Evolutionary conservation across 2,797 vertebrate genomes (phyloP).

Genomic region (Halcyon chelicuti): DNA sequence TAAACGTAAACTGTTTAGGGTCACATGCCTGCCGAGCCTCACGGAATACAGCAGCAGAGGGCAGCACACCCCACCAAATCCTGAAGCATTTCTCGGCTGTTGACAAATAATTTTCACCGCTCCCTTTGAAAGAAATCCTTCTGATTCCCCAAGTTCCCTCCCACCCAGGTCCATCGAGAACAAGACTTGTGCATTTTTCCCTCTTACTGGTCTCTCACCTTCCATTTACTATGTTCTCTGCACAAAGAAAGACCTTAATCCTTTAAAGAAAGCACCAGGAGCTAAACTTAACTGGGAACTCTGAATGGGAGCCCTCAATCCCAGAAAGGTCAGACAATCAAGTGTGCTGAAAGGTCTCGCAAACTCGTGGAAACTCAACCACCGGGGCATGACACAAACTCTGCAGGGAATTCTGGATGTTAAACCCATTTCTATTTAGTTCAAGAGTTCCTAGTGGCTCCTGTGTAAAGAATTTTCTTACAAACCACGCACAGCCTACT

Average conservation of each 20-base stretch:
- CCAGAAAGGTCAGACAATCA: neutral
- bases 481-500: neutral
- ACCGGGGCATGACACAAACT: neutral
- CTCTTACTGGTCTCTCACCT: neutral
- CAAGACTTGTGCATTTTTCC: neutral
- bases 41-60: slow-evolving; percentile 41
- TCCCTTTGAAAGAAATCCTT: neutral
- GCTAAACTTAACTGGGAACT: neutral
- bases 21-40: neutral
- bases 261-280: neutral
- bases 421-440: neutral
- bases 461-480: neutral
- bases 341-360: neutral
- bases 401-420: neutral
- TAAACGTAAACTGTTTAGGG: neutral
- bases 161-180: neutral
- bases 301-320: neutral
- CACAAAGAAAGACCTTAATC: neutral
- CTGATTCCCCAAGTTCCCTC: neutral
- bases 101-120: neutral
- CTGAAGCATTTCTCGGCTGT: accelerated
- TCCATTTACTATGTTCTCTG: neutral
- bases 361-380: neutral
- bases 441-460: neutral
- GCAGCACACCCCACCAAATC: slow-evolving; percentile 46